These are phyloP conservation scores for Panonychus citri DNA, from an alignment of 1,140 invertebrate genomes.

Conservation along the genomic window DNA sequence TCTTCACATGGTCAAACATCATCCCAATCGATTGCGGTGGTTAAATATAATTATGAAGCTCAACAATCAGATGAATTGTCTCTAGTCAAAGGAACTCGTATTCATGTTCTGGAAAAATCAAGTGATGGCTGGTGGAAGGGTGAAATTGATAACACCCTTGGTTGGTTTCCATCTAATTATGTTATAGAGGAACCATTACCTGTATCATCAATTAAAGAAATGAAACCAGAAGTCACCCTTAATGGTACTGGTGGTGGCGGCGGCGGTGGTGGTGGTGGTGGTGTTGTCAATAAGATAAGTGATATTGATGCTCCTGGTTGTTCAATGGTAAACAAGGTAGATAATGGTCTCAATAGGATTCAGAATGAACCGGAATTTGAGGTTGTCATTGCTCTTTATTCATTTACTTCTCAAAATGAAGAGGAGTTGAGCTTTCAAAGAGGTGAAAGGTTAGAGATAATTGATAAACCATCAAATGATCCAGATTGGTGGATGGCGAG, in stretches of 20 bases:
- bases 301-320: not conserved
- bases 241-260: not conserved
- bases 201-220: not conserved
- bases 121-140: slow-evolving; percentile 99
- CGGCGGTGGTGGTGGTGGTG: not conserved
- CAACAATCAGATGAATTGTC: slow-evolving; percentile 89
- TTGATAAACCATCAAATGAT: slow-evolving; percentile 80
- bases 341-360: not conserved
- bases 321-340: not conserved
- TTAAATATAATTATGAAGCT: slow-evolving; percentile 93
- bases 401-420: slow-evolving; percentile 79
- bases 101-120: slow-evolving; percentile 89
- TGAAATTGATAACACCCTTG: slow-evolving; percentile 46
- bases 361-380: slow-evolving; percentile 31
- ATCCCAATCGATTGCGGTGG: slow-evolving; percentile 37
- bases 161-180: slow-evolving; percentile 97
- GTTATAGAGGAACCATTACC: slow-evolving; percentile 50
- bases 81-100: slow-evolving; percentile 58
- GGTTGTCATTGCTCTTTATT: slow-evolving; percentile 78
- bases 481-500: slow-evolving; percentile 94
- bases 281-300: not conserved
- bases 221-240: not conserved
- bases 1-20: not conserved
- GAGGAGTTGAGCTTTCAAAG: slow-evolving; percentile 93
- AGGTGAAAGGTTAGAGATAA: slow-evolving; percentile 74